Conservation (phyloP, 2,797 vertebrate genomes). For the Poecile montanus region DNA sequence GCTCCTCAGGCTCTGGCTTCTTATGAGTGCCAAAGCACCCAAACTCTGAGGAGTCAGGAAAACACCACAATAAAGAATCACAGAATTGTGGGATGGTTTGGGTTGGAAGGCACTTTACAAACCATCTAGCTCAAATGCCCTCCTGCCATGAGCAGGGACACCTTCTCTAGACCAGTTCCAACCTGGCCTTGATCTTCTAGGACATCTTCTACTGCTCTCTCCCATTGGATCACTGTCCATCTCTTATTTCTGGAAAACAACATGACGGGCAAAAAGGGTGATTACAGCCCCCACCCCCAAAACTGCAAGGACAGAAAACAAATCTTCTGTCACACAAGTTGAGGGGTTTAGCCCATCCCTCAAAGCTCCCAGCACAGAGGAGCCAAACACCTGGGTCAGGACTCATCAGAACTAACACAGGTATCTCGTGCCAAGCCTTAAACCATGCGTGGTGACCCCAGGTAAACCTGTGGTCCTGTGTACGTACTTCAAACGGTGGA, state of each 20-base stretch:
- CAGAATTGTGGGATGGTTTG: neutral
- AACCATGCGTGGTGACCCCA: neutral
- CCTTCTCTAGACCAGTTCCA: neutral
- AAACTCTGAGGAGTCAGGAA: neutral
- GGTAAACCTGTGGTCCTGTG: neutral
- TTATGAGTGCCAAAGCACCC: neutral
- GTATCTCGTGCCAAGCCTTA: neutral
- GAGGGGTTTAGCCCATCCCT: neutral
- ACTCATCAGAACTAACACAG: neutral
- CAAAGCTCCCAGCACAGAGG: neutral
- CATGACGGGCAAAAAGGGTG: neutral
- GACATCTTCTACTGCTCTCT: neutral
- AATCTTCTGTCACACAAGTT: neutral
- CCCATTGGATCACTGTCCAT: neutral
- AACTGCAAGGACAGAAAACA: neutral
- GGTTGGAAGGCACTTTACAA: neutral
- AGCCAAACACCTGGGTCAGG: neutral
- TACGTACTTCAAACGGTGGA: neutral
- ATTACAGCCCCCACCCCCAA: fast-evolving
- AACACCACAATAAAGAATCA: neutral
- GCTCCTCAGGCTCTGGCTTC: neutral
- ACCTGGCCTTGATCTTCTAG: neutral
- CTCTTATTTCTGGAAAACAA: neutral
- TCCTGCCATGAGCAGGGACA: neutral
- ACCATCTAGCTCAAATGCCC: neutral